Evolutionary conservation across 2,888 invertebrate species (phyloP).

Genomic region (Cantharis rufa): DNA sequence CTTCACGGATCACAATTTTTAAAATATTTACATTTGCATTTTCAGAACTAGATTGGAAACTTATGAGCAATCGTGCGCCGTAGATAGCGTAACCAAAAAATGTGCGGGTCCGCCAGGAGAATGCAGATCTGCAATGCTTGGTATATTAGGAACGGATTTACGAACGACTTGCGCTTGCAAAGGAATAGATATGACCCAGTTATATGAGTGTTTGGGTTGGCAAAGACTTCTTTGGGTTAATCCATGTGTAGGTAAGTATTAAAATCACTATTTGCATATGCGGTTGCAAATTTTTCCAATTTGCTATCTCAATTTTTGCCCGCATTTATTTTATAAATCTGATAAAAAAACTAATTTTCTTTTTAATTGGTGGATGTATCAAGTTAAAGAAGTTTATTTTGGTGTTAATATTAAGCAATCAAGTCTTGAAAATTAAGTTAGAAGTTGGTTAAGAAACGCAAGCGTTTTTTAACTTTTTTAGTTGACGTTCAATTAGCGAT

Average conservation of each 20-base stretch:
- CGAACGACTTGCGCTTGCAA: conserved; percentile 87
- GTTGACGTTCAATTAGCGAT: neutral
- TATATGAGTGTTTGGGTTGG: conserved; percentile 90
- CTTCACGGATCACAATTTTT: neutral
- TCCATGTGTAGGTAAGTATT: conserved; percentile 84
- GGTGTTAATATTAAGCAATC: neutral
- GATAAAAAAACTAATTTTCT: neutral
- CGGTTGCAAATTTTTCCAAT: neutral
- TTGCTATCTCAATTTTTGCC: neutral
- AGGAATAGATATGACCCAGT: conserved; percentile 80
- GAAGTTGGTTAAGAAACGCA: neutral
- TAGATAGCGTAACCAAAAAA: conserved; percentile 86
- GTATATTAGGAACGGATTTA: conserved; percentile 87
- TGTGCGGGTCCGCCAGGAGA: conserved; percentile 86
- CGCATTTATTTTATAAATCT: neutral
- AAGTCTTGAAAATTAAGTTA: neutral
- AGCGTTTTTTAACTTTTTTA: neutral
- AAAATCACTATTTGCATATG: neutral
- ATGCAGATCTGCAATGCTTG: conserved; percentile 83
- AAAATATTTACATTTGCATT: neutral
- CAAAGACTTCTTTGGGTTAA: conserved; percentile 88
- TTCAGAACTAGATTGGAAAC: conserved; percentile 77
- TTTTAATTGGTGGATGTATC: neutral
- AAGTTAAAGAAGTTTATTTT: neutral
- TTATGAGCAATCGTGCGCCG: conserved; percentile 90